These are phyloP conservation scores for Thermophis baileyi DNA, from an alignment of 2,113 vertebrate species.

Conservation along the genomic window DNA sequence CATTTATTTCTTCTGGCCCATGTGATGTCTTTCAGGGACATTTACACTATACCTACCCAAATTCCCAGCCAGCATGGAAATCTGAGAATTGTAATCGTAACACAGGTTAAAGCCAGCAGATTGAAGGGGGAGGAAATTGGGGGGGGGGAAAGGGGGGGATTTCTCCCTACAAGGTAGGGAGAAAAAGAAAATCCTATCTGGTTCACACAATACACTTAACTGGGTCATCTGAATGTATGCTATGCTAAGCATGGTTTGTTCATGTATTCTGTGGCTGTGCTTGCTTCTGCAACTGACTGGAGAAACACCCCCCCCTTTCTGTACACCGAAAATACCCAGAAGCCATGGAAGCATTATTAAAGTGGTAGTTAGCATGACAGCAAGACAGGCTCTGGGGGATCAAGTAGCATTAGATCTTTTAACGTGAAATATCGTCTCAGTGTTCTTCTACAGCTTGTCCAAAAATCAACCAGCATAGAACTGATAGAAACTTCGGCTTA, in stretches of 20 bases:
- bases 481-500: not conserved
- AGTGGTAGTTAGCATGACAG: conserved; percentile 1
- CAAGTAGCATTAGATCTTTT: conserved; percentile 1
- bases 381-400: not conserved
- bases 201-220: not conserved
- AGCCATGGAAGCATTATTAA: not conserved
- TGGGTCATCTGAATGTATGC: not conserved
- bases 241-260: not conserved
- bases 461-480: conserved; percentile 12
- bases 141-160: accelerated
- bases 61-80: not conserved
- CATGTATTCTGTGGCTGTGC: not conserved
- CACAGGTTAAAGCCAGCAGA: not conserved
- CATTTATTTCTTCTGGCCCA: not conserved
- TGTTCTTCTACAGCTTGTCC: not conserved
- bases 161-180: not conserved
- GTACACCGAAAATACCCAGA: not conserved
- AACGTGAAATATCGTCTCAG: not conserved
- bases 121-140: not conserved
- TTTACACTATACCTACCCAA: not conserved
- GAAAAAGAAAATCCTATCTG: not conserved
- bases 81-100: not conserved
- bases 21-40: not conserved
- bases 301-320: not conserved
- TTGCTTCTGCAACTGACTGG: not conserved